Evolutionary conservation across 2,888 invertebrate species (phyloP).

Genomic region (Platerodrilus igneus): DNA sequence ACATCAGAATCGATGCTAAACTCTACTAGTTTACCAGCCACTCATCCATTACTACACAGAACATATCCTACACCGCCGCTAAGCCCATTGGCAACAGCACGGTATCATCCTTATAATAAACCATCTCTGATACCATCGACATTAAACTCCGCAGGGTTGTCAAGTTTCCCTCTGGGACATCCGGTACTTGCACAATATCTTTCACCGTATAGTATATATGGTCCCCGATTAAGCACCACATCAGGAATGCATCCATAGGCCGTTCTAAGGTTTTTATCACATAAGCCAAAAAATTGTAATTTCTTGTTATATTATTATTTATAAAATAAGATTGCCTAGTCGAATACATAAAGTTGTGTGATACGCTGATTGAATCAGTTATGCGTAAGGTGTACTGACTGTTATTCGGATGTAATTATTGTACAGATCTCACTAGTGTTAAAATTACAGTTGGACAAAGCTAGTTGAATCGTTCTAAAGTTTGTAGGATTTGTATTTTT

Average conservation of each 20-base stretch:
- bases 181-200: conserved; percentile 80
- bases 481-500: too few species aligned
- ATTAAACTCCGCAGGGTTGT: conserved; percentile 56
- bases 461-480: too few species aligned
- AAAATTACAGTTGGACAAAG: too few species aligned
- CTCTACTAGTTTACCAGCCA: conserved; percentile 54
- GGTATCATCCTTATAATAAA: conserved; percentile 89
- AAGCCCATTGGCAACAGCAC: conserved; percentile 73
- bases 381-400: too few species aligned
- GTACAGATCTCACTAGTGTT: too few species aligned
- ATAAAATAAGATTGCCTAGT: too few species aligned
- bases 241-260: conserved; percentile 68
- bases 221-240: conserved; percentile 75
- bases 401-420: too few species aligned
- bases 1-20: conserved; percentile 68
- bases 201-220: conserved; percentile 84
- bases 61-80: conserved; percentile 88
- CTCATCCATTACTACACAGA: conserved; percentile 74
- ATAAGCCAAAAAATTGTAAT: conserved; percentile 28
- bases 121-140: conserved; percentile 71
- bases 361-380: too few species aligned
- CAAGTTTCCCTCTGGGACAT: conserved; percentile 64
- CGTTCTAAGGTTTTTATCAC: conserved; percentile 4
- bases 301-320: too few species aligned
- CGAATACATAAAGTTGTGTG: too few species aligned